phyloP scores from a whole-genome alignment of 2,888 invertebrate species.

The Muschampia plurimacula region DNA sequence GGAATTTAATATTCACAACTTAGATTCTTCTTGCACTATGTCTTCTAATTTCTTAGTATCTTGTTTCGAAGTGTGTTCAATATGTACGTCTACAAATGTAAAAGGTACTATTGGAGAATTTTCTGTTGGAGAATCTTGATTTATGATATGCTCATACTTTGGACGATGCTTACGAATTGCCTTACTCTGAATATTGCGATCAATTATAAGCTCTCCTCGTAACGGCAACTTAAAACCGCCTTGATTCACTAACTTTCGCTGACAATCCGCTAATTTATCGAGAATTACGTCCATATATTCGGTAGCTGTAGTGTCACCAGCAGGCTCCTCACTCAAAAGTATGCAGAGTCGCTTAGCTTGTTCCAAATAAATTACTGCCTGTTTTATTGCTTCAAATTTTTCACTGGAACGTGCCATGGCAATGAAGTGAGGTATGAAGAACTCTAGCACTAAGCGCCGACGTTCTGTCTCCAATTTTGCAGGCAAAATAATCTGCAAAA shows the following conservation, averaged over 20 bases:
- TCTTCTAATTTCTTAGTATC: slow-evolving; percentile 58
- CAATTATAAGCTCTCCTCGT: slow-evolving; percentile 63
- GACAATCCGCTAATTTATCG: slow-evolving; percentile 78
- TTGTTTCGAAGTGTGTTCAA: slow-evolving; percentile 54
- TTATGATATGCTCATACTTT: slow-evolving; percentile 64
- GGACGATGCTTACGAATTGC: slow-evolving; percentile 63
- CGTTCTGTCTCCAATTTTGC: slow-evolving; percentile 85
- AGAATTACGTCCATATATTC: slow-evolving; percentile 84
- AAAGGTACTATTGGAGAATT: slow-evolving; percentile 60
- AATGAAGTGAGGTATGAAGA: slow-evolving; percentile 90
- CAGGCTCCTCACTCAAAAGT: slow-evolving; percentile 85
- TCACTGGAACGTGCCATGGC: slow-evolving; percentile 88
- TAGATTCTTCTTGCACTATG: slow-evolving; percentile 68
- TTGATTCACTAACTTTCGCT: slow-evolving; percentile 72
- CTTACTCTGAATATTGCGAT: slow-evolving; percentile 53
- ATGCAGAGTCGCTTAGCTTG: slow-evolving; percentile 89
- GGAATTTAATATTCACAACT: slow-evolving; percentile 54
- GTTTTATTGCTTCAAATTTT: slow-evolving; percentile 85
- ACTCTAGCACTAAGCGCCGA: slow-evolving; percentile 87
- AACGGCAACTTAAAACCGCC: slow-evolving; percentile 72
- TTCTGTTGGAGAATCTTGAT: slow-evolving; percentile 70
- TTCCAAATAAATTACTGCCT: slow-evolving; percentile 88
- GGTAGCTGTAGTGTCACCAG: slow-evolving; percentile 82
- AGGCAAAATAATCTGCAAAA: slow-evolving; percentile 74
- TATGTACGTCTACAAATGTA: slow-evolving; percentile 74